Base-by-base conservation (phyloP, 2,888 invertebrate genomes). In the Athrips mouffetella region DNA sequence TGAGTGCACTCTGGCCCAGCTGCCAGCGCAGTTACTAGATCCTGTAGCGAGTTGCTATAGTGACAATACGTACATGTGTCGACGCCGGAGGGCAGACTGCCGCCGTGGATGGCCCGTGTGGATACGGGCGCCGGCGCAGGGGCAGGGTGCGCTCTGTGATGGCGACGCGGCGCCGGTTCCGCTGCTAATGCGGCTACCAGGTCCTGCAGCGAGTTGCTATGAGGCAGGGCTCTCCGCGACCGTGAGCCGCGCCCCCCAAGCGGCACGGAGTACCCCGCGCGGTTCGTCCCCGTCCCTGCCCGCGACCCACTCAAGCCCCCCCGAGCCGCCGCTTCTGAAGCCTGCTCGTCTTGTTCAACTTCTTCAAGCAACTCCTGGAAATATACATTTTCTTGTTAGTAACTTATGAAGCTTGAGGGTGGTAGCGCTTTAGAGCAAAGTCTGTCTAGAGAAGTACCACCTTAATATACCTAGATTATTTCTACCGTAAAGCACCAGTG, bases 311-410 rank as follows among this genome's bases (percentile, higher is more conserved):
- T n/a, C n/a, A n/a, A n/a, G n/a, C n/a, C 76, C 51, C 79, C 82
- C 46, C 89, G 73, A 58, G 89, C 88, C 47, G 89, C 89, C 55
- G 88, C 91, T 58, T 88, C 80, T 56, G 89, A 86, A 58, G 89
- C 90, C 54, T 91, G 89, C 69, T 94, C 93, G 78, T 94, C 93
- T 67, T 93, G 92, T 76, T 95, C 94, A 58, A 92, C 94, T 74
- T 94, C 92, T 69, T 93, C 91, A 58, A 95, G 87, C 70, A 95
- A 89, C 83, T 94, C 92, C 94, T 94, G 70, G 4, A 51, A 50
- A n/a, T n/a, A n/a, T n/a, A n/a, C n/a, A n/a, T n/a, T n/a, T n/a
- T n/a, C n/a, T n/a, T n/a, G n/a, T n/a, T n/a, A n/a, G n/a, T n/a
- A n/a, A n/a, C n/a, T n/a, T n/a, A n/a, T n/a, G n/a, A n/a, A n/a